These are phyloP conservation scores for Nyctalus aviator DNA, from an alignment of 2,797 vertebrate species.

Conservation along the genomic window DNA sequence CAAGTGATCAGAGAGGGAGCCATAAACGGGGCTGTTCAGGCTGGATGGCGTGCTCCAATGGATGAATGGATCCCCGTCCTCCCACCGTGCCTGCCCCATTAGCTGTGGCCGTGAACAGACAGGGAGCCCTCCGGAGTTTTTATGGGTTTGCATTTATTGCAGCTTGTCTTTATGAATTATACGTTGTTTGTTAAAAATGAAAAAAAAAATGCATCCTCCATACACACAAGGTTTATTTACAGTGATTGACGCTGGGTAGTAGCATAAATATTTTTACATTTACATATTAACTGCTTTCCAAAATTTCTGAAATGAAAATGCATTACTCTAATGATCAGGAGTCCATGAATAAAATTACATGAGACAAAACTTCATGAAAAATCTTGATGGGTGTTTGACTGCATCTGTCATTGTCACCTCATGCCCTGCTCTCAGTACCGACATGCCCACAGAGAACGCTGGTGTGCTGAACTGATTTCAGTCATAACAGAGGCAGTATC, in stretches of 20 bases:
- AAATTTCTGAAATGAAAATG: not conserved
- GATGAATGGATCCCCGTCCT: slow-evolving; percentile 42
- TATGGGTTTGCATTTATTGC: slow-evolving; percentile 47
- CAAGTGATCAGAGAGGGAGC: slow-evolving; percentile 69
- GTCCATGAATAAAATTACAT: not conserved
- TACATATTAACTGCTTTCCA: not conserved
- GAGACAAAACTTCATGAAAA: not conserved
- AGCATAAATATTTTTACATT: not conserved
- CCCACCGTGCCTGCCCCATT: slow-evolving; percentile 63
- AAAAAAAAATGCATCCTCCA: slow-evolving; percentile 12
- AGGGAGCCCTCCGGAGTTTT: slow-evolving; percentile 53
- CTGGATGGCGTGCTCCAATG: not conserved
- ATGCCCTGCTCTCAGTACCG: not conserved
- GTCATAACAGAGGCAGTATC: not conserved
- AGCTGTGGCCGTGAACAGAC: slow-evolving; percentile 54
- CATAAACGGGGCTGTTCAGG: slow-evolving; percentile 54
- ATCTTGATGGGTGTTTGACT: not conserved
- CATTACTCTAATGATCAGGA: not conserved
- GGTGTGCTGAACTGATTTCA: not conserved
- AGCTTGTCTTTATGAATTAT: slow-evolving; percentile 42
- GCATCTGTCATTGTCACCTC: not conserved
- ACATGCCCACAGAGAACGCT: not conserved
- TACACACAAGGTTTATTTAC: slow-evolving; percentile 58
- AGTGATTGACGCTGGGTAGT: not conserved
- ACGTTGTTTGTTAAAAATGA: slow-evolving; percentile 59